Percentiles rank a stretch among this genome's conserved stretches.
Conservation (phyloP, 1,140 invertebrate genomes). For the Coptotermes formosanus region DNA sequence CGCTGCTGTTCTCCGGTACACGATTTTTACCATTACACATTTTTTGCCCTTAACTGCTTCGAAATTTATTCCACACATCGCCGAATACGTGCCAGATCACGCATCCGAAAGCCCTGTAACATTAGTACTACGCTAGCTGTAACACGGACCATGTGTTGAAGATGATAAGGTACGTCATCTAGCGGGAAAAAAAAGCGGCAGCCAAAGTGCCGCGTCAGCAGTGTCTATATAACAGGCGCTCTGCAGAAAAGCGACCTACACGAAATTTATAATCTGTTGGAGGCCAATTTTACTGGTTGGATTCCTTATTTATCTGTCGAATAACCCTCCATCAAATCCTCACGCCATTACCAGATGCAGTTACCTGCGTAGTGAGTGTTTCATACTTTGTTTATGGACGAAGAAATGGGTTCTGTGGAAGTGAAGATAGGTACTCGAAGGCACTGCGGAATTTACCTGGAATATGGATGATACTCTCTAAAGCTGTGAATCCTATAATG, state of each 20-base stretch:
- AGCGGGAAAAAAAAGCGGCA: background rate
- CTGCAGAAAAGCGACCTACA: background rate
- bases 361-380: too few species aligned
- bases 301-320: too few species aligned
- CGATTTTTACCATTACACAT: constrained; percentile 8
- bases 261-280: background rate
- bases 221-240: background rate
- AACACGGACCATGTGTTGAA: background rate
- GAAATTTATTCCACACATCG: background rate
- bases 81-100: constrained; percentile 9
- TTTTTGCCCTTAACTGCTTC: background rate
- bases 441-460: too few species aligned
- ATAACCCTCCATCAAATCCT: too few species aligned
- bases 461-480: too few species aligned
- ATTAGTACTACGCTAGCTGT: background rate
- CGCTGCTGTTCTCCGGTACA: background rate
- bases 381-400: too few species aligned
- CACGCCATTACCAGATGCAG: too few species aligned
- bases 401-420: too few species aligned
- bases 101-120: background rate
- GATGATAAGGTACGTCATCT: constrained; percentile 15
- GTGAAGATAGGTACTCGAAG: too few species aligned
- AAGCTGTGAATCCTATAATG: too few species aligned
- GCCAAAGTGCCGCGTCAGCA: background rate
- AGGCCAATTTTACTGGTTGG: background rate